Conservation (phyloP, 2,113 vertebrate species). For the Neopipo cinnamomea region DNA sequence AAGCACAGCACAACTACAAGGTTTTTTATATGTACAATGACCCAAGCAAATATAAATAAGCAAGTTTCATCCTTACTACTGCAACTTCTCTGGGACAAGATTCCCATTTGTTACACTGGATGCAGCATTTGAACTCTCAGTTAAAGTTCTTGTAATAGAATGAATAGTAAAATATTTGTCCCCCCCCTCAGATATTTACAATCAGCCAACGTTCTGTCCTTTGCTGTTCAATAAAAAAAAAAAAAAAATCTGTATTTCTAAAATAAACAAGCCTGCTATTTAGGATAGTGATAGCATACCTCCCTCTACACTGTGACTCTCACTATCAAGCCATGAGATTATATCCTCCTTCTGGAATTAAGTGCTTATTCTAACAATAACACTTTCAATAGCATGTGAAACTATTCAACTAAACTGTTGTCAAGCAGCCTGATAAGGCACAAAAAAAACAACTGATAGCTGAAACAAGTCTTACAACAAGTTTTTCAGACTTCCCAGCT, state of each 20-base stretch:
- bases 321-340: not conserved
- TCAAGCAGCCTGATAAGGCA: constrained; percentile 10
- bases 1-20: not conserved
- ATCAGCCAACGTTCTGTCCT: not conserved
- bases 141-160: not conserved
- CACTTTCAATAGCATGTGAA: constrained; percentile 15
- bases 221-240: not conserved
- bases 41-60: not conserved
- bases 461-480: not conserved
- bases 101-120: not conserved
- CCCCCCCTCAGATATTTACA: not conserved
- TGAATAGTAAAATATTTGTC: not conserved
- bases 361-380: constrained; percentile 43
- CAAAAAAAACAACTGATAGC: constrained; percentile 3
- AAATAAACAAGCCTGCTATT: constrained; percentile 18
- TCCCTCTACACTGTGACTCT: not conserved
- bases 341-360: constrained; percentile 10
- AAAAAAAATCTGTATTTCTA: not conserved
- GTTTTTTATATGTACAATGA: not conserved
- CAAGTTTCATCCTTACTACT: not conserved
- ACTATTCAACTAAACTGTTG: constrained; percentile 22
- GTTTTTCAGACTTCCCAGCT: not conserved
- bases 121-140: not conserved
- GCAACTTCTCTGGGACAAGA: not conserved
- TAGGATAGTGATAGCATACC: not conserved